Percentiles rank a stretch among this genome's conserved stretches.
Conservation (phyloP, 2,797 vertebrate species). For the Myotis daubentonii region DNA sequence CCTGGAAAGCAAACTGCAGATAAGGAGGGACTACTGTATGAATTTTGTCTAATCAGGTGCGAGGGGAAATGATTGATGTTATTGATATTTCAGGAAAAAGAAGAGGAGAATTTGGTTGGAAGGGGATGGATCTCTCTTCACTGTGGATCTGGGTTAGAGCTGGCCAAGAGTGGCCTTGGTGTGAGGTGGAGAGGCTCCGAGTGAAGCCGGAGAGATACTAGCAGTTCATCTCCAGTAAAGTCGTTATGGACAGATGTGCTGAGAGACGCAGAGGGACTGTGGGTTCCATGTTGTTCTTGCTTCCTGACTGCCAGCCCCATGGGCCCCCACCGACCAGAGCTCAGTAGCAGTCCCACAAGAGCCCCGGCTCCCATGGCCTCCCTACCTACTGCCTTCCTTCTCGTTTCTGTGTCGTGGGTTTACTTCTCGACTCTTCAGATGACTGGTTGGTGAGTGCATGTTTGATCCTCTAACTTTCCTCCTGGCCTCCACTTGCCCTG, state of each 20-base stretch:
- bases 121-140: background rate
- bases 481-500: too few species aligned
- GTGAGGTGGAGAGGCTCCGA: background rate
- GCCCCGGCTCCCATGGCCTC: too few species aligned
- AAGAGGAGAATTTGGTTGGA: background rate
- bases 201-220: background rate
- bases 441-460: too few species aligned
- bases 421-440: background rate
- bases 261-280: background rate
- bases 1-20: background rate
- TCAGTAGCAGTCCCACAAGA: fast-evolving
- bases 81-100: background rate
- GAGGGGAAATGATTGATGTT: background rate
- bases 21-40: background rate
- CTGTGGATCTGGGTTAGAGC: background rate
- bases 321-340: too few species aligned
- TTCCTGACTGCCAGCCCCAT: background rate
- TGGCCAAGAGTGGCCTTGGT: too few species aligned
- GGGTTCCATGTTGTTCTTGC: background rate
- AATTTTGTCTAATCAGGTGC: background rate
- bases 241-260: too few species aligned
- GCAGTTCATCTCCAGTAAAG: background rate
- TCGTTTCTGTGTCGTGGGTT: fast-evolving
- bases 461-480: background rate
- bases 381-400: background rate